Evolutionary conservation across 30 jellyfish, hydroid and myxozoan genomes (phyloP).

Genomic region (Hydractinia echinata): DNA sequence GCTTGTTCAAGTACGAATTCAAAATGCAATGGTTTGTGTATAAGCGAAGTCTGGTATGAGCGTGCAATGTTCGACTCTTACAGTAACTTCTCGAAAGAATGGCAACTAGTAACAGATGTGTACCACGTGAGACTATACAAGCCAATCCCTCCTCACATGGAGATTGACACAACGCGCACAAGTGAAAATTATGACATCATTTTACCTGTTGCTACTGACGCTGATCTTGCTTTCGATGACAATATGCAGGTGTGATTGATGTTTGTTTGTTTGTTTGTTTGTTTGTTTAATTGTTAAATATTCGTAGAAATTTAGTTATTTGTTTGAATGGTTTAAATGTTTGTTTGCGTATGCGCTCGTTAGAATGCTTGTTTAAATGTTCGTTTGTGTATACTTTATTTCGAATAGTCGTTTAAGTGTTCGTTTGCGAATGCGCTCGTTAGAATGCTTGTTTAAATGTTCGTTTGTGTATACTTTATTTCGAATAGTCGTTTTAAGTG

Average conservation of each 20-base stretch:
- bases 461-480: too few species aligned
- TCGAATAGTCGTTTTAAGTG: not conserved
- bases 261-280: not conserved
- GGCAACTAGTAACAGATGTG: not conserved
- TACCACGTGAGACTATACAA: not conserved
- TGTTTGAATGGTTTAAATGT: not conserved
- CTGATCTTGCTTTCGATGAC: not conserved
- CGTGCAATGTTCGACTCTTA: not conserved
- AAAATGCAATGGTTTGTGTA: not conserved
- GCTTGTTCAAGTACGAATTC: not conserved
- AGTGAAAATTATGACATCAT: not conserved
- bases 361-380: too few species aligned
- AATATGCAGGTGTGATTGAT: not conserved
- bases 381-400: too few species aligned
- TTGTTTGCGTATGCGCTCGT: not conserved
- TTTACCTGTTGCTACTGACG: not conserved
- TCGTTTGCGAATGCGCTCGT: too few species aligned
- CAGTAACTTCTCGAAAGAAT: not conserved
- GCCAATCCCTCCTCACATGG: not conserved
- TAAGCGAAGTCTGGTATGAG: not conserved
- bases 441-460: too few species aligned
- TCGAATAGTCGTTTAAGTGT: too few species aligned
- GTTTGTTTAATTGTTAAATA: not conserved
- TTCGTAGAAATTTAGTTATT: not conserved
- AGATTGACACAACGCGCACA: not conserved